These are phyloP conservation scores for Polydrusus pterygomalis DNA, from an alignment of 2,888 invertebrate species.

Conservation along the genomic window DNA sequence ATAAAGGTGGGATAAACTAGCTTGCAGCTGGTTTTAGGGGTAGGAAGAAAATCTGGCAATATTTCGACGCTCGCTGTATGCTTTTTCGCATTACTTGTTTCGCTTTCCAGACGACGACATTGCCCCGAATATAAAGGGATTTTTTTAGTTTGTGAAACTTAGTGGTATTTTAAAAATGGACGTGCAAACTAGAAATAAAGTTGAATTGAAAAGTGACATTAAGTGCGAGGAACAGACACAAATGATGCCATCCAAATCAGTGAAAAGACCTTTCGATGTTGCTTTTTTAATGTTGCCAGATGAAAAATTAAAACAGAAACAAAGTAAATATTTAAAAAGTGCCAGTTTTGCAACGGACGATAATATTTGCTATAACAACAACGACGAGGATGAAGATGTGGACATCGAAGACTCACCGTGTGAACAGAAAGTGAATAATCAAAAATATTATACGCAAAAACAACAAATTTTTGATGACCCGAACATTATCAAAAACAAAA, in stretches of 20 bases:
- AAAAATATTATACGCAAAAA: constrained; percentile 70
- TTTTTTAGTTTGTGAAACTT: neutral
- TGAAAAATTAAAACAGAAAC: constrained; percentile 82
- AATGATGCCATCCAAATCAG: constrained; percentile 70
- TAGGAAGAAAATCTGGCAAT: constrained; percentile 70
- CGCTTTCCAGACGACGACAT: constrained; percentile 65
- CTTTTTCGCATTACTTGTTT: constrained; percentile 71
- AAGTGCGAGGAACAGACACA: constrained; percentile 66
- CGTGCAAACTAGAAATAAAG: constrained; percentile 70
- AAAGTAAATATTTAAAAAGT: constrained; percentile 75
- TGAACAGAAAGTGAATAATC: constrained; percentile 59
- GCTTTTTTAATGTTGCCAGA: constrained; percentile 93
- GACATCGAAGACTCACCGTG: constrained; percentile 64
- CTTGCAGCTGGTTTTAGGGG: constrained; percentile 67
- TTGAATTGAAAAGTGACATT: constrained; percentile 73
- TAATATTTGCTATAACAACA: constrained; percentile 59
- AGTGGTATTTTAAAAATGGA: constrained; percentile 74
- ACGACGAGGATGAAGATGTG: constrained; percentile 68
- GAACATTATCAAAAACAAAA: constrained; percentile 71
- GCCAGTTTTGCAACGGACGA: constrained; percentile 69
- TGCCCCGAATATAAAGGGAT: constrained; percentile 45
- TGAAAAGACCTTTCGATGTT: constrained; percentile 91
- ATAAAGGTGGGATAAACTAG: constrained; percentile 64
- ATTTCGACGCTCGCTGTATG: constrained; percentile 70
- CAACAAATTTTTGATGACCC: constrained; percentile 79